Base-by-base conservation (phyloP, 1,140 invertebrate genomes). In the Drosophila parvula region DNA sequence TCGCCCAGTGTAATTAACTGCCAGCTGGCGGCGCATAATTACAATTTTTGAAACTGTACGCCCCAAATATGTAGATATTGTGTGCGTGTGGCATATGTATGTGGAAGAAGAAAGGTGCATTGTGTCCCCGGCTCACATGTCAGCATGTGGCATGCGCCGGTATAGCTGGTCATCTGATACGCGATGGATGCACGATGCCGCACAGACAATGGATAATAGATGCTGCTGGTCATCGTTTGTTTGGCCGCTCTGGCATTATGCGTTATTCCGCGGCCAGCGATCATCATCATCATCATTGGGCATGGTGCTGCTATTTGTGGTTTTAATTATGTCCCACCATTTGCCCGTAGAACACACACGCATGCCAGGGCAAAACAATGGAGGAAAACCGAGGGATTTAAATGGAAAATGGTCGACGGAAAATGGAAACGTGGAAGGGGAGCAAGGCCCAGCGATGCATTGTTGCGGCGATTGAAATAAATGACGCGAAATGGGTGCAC, bases 1-100 rank as follows among this genome's bases (percentile, higher is more conserved):
- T 36, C n/a, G 65, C 40, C 10, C 57, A 77, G 73, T 78, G 74
- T 78, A 78, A 78, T 78, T 78, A 78, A 78, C 75, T 62, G 64
- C 30, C 65, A 58, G 28, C 67, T 27, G 51, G 12, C 18, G 22
- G 57, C 48, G 74, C 55, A 78, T 78, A 78, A 78, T 78, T 78
- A 78, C 74, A 78, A 78, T 70, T 78, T 78, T 77, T 59, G 57
- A 69, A 62, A 53, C 53, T 51, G 36, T 65, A 65, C 32, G 32
- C 63, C 40, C 27, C 41, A 41, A 18, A 38, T 32, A n/a, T 36
- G 14, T 40, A 9, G 22, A 47, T 51, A n/a, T 57, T 56, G 40
- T 38, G n/a, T 22, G 56, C 41, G n/a, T 57, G 41, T 57, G 56
- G 48, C 48, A 50, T 50, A 50, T 45, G 48, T 50, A 50, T 45